A percentile compares a stretch with the other conserved stretches of the same genome.
Evolutionary conservation across 2,113 vertebrate genomes (phyloP).

Genomic region (Damaliscus lunatus): DNA sequence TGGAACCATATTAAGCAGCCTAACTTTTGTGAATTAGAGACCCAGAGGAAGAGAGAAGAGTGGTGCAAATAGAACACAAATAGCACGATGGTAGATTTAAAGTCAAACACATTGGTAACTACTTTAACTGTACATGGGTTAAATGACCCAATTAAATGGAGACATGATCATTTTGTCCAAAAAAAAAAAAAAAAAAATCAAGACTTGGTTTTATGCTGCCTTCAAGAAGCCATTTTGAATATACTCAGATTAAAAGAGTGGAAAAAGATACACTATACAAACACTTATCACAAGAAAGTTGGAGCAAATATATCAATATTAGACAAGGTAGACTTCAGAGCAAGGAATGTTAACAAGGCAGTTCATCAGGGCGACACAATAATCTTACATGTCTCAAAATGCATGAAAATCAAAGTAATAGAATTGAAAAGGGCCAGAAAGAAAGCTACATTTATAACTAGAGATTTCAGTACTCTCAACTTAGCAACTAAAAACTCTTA

Average conservation of each 20-base stretch:
- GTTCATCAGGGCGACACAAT: neutral
- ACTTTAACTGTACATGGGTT: neutral
- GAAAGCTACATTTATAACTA: neutral
- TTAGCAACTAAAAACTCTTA: neutral
- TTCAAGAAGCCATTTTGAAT: neutral
- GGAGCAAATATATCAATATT: neutral
- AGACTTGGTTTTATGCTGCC: neutral
- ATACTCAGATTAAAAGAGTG: neutral
- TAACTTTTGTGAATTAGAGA: neutral
- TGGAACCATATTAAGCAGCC: neutral
- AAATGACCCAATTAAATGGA: neutral
- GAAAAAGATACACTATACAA: neutral
- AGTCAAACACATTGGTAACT: neutral
- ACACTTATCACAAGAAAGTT: neutral
- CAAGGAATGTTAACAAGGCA: neutral
- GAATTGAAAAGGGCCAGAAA: neutral
- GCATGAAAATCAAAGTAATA: neutral
- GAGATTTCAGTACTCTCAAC: neutral
- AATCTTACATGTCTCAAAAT: neutral
- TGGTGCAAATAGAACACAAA: neutral
- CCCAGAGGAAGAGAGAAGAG: neutral
- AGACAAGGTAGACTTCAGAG: neutral
- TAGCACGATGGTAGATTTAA: neutral
- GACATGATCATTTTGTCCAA: neutral
- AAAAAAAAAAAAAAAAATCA: neutral